Percentiles rank a stretch among this genome's conserved stretches.
Evolutionary conservation across 2,113 vertebrate species (phyloP).

Genomic region (Dromaius novaehollandiae): DNA sequence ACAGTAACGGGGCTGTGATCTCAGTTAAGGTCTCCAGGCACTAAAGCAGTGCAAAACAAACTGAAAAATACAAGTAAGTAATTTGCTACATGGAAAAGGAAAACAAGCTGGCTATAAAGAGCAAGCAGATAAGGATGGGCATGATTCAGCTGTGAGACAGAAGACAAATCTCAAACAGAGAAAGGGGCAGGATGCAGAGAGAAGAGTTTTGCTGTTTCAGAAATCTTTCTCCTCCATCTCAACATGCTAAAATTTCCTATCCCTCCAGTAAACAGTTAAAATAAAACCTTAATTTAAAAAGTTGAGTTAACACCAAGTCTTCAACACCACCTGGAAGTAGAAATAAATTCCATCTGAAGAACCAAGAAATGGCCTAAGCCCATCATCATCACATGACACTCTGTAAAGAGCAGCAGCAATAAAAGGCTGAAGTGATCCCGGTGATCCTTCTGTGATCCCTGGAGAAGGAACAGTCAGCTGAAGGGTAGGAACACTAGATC

Average conservation of each 20-base stretch:
- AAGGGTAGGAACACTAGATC: not conserved
- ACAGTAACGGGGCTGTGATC: not conserved
- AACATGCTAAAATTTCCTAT: not conserved
- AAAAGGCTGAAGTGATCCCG: not conserved
- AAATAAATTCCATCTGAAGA: not conserved
- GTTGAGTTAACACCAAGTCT: not conserved
- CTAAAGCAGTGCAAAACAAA: not conserved
- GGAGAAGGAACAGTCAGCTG: not conserved
- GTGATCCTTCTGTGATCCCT: not conserved
- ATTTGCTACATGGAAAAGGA: not conserved
- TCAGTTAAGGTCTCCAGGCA: not conserved
- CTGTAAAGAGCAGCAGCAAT: not conserved
- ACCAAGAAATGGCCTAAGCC: not conserved
- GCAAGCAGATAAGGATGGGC: not conserved
- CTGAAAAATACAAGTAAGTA: not conserved
- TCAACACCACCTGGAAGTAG: not conserved
- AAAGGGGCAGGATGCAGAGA: not conserved
- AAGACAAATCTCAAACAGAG: not conserved
- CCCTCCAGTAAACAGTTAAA: not conserved
- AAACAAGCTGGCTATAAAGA: not conserved
- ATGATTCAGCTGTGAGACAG: not conserved
- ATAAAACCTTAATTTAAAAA: not conserved
- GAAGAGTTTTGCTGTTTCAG: not conserved
- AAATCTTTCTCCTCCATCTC: not conserved
- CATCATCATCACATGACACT: accelerated